These are phyloP conservation scores for Geophilus truncorum DNA, from an alignment of 2,888 invertebrate species.

Conservation along the genomic window DNA sequence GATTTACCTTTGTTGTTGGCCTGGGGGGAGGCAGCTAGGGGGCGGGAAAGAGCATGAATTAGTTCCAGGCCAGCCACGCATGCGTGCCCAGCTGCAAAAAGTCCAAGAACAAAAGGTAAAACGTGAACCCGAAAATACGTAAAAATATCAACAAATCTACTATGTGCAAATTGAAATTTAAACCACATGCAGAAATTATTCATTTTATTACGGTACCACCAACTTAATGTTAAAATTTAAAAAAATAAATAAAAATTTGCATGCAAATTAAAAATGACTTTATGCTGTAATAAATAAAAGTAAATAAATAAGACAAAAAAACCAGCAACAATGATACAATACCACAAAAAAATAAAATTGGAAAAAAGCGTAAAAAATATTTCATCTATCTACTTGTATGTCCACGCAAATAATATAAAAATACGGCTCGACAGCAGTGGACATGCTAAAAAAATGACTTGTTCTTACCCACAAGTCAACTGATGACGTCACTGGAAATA, in stretches of 20 bases:
- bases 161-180: neutral
- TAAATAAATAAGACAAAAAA: neutral
- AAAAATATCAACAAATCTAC: neutral
- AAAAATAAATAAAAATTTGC: neutral
- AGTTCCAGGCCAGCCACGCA: constrained; percentile 28
- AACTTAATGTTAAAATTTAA: neutral
- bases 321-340: neutral
- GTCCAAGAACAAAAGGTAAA: constrained; percentile 27
- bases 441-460: neutral
- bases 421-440: neutral
- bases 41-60: constrained; percentile 31
- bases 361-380: neutral
- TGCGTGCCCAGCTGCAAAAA: constrained; percentile 33
- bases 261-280: neutral
- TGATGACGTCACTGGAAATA: neutral
- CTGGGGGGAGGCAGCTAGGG: constrained; percentile 37
- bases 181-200: neutral
- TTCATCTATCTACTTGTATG: neutral
- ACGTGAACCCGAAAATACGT: constrained; percentile 6
- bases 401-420: neutral
- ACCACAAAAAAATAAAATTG: neutral
- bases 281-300: too few relatives aligned
- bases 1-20: constrained; percentile 38
- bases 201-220: neutral
- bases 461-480: constrained; percentile 20